Evolutionary conservation across 2,888 invertebrate genomes (phyloP).

Genomic region (Plebejus melissa): DNA sequence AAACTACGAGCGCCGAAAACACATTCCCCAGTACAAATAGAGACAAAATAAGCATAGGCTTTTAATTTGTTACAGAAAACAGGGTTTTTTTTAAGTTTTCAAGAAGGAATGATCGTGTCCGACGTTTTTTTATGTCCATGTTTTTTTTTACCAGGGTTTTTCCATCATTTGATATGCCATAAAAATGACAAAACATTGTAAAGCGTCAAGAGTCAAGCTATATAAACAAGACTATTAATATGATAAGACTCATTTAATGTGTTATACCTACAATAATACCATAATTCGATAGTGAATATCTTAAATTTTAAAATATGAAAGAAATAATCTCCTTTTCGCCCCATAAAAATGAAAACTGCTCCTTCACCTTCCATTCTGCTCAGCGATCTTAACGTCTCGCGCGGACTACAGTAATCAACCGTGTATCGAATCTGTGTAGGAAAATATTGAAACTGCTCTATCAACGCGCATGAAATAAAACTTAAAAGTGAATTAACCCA

Average conservation of each 20-base stretch:
- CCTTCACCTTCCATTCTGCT: neutral
- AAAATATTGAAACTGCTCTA: slow-evolving; percentile 8
- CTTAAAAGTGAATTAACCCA: slow-evolving; percentile 48
- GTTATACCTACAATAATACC: too few relatives aligned
- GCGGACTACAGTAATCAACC: neutral
- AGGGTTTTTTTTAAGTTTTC: neutral
- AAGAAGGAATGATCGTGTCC: neutral
- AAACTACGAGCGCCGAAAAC: slow-evolving; percentile 16
- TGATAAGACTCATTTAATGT: too few relatives aligned
- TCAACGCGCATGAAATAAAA: slow-evolving; percentile 40
- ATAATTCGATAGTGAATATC: too few relatives aligned
- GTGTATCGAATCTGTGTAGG: neutral
- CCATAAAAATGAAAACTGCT: neutral
- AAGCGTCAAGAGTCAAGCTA: too few relatives aligned
- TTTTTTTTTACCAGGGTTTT: too few relatives aligned
- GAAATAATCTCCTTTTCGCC: neutral
- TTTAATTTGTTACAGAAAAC: slow-evolving; percentile 2
- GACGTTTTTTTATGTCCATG: too few relatives aligned
- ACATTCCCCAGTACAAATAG: slow-evolving; percentile 26
- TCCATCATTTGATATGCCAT: too few relatives aligned
- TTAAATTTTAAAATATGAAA: neutral
- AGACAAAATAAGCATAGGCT: neutral
- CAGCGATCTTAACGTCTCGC: neutral
- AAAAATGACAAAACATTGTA: too few relatives aligned
- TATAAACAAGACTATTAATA: too few relatives aligned